Conservation (phyloP, 2,113 vertebrate species). For the western clawed frog (Xenopus tropicalis) region DNA sequence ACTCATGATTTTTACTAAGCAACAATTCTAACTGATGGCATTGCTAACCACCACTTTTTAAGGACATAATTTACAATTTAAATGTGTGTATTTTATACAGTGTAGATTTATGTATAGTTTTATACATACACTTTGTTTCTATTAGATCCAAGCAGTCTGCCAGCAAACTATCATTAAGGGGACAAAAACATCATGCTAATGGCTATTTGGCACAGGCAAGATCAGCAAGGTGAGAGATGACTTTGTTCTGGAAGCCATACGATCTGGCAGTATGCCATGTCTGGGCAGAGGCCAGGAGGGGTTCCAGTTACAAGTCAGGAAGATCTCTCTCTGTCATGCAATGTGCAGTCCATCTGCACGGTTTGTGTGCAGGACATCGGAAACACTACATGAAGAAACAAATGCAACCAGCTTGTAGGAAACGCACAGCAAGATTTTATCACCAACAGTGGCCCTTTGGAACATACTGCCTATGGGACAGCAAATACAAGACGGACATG, state of each 20-base stretch:
- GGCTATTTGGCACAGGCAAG: background rate
- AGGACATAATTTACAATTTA: no score
- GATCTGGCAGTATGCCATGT: background rate
- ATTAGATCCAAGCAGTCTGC: no score
- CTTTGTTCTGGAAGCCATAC: background rate
- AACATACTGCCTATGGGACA: no score
- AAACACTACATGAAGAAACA: background rate
- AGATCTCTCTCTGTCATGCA: background rate
- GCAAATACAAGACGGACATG: no score
- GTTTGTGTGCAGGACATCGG: background rate
- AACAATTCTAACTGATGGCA: no score
- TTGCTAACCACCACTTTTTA: no score
- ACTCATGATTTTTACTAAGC: no score
- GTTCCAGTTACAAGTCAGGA: slow-evolving; percentile 1
- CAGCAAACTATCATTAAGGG: slow-evolving; percentile 7
- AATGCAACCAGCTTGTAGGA: slow-evolving; percentile 12
- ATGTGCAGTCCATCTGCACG: background rate
- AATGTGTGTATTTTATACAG: no score
- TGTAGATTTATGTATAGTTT: no score
- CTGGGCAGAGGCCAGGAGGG: background rate
- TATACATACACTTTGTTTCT: no score
- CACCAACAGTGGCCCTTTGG: no score
- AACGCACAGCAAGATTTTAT: background rate
- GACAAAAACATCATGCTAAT: background rate
- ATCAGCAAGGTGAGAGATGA: slow-evolving; percentile 15